A percentile compares a stretch with the other conserved stretches of the same genome.
Evolutionary conservation across 2,888 invertebrate genomes (phyloP).

Genomic region (Tiliacea citrago): DNA sequence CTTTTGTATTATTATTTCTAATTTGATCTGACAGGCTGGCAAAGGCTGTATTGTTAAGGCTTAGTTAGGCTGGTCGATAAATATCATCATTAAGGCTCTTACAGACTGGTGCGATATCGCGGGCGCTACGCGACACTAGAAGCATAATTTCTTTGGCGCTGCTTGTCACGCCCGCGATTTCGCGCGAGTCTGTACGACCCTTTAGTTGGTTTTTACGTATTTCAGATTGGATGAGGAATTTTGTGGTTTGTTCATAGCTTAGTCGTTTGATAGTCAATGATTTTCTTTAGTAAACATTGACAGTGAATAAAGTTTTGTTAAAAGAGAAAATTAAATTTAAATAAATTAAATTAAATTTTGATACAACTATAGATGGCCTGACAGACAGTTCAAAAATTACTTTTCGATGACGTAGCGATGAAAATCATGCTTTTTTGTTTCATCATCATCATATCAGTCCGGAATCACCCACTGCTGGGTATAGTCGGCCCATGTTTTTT

Average conservation of each 20-base stretch:
- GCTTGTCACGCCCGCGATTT: no score
- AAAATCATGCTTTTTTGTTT: background rate
- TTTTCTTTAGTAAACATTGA: background rate
- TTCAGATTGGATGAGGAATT: background rate
- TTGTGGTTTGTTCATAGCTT: background rate
- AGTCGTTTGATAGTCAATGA: background rate
- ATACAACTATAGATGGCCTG: background rate
- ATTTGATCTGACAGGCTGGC: slow-evolving; percentile 19
- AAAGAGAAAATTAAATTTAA: no score
- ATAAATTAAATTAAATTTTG: no score
- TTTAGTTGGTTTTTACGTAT: slow-evolving; percentile 9
- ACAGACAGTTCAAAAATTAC: background rate
- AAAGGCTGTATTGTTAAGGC: slow-evolving; percentile 15
- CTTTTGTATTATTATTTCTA: slow-evolving; percentile 27
- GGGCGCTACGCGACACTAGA: no score
- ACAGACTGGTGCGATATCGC: no score
- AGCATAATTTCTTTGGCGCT: no score
- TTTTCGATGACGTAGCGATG: background rate
- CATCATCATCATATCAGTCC: background rate
- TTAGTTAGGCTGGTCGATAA: slow-evolving; percentile 8
- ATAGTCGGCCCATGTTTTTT: background rate
- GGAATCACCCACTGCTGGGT: background rate
- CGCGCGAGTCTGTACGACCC: no score
- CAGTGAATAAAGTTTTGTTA: no score
- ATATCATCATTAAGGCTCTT: background rate